Evolutionary conservation across 2,888 invertebrate species (phyloP).

Genomic region (Chydorus sphaericus): DNA sequence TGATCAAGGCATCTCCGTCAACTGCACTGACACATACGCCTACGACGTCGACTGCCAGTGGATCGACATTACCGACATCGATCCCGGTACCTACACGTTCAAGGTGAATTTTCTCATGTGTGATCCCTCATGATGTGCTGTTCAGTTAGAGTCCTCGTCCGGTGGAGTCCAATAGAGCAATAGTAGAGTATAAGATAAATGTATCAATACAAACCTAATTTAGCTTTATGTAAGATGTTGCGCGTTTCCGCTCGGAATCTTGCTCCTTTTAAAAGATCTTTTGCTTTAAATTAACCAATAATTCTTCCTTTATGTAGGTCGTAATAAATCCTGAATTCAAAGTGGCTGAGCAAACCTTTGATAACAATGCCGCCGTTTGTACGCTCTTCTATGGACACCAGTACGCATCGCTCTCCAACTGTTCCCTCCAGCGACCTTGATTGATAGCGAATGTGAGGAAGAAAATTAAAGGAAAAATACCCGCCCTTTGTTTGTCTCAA

Average conservation of each 20-base stretch:
- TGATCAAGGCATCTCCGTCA: slow-evolving; percentile 59
- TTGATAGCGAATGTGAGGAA: no score
- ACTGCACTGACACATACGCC: slow-evolving; percentile 79
- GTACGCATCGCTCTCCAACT: slow-evolving; percentile 56
- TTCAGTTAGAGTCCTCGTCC: no score
- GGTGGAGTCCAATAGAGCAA: no score
- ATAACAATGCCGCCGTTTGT: slow-evolving; percentile 84
- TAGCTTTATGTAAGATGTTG: neutral
- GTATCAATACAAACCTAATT: neutral
- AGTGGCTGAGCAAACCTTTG: slow-evolving; percentile 73
- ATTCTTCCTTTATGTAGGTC: slow-evolving; percentile 45
- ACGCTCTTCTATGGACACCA: slow-evolving; percentile 57
- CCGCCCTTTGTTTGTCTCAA: no score
- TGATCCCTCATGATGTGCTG: neutral
- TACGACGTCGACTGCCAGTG: slow-evolving; percentile 93
- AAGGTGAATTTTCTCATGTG: slow-evolving; percentile 34
- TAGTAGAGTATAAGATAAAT: no score
- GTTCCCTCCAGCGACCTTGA: slow-evolving; percentile 52
- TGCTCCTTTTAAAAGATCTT: no score
- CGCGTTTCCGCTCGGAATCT: neutral
- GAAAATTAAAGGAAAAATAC: no score
- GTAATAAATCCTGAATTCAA: slow-evolving; percentile 83
- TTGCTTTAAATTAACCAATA: no score
- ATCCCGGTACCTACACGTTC: slow-evolving; percentile 66
- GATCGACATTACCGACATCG: slow-evolving; percentile 86